These are phyloP conservation scores for Melanerpes aurifrons DNA, from an alignment of 2,113 vertebrate genomes.

Conservation along the genomic window DNA sequence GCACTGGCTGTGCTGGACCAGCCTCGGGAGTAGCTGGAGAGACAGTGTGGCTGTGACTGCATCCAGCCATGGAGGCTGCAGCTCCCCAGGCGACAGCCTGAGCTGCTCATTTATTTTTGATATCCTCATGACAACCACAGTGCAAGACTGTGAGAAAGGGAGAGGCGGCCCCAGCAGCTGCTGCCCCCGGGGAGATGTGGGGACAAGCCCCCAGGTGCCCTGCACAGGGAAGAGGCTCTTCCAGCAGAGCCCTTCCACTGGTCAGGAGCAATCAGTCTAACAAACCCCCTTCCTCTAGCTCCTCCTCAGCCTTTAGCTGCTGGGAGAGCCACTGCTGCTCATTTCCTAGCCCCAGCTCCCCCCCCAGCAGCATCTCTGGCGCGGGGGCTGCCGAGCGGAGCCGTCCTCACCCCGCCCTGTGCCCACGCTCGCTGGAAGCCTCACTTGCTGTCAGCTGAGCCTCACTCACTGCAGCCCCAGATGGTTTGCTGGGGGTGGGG, in stretches of 20 bases:
- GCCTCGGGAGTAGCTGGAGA: fast-evolving
- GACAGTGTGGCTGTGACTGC: fast-evolving
- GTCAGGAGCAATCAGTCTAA: background rate
- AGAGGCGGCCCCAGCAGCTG: background rate
- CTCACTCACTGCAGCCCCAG: background rate
- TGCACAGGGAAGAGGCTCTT: background rate
- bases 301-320: background rate
- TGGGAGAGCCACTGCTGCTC: background rate
- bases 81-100: background rate
- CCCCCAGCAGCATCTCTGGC: background rate
- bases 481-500: background rate
- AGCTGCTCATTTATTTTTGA: background rate
- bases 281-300: background rate
- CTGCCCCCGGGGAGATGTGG: background rate
- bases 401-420: fast-evolving
- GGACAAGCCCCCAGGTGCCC: background rate
- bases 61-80: background rate
- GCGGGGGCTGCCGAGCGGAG: background rate
- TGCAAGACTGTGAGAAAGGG: background rate
- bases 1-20: fast-evolving
- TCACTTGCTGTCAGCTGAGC: constrained; percentile 6
- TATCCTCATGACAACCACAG: background rate
- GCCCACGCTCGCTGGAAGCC: background rate
- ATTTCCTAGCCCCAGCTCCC: background rate
- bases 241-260: background rate